These are phyloP conservation scores for Heloderma charlesbogerti DNA, from an alignment of 2,113 vertebrate species.

Conservation along the genomic window DNA sequence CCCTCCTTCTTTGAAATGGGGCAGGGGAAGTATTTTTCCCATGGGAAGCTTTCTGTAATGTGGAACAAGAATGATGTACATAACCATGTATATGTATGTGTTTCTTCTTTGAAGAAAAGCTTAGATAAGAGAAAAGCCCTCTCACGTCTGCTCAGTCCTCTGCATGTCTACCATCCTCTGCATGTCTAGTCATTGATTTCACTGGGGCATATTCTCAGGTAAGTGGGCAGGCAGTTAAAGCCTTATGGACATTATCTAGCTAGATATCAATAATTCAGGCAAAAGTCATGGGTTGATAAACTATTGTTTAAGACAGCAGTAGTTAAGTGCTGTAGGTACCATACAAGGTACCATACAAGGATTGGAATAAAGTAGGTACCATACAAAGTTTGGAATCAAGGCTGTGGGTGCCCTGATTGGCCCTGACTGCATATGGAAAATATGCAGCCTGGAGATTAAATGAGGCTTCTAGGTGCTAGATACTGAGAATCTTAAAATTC, in stretches of 20 bases:
- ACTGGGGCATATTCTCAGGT: not conserved
- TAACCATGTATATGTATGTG: not conserved
- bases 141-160: not conserved
- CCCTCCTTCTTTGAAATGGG: not conserved
- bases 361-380: not conserved
- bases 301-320: not conserved
- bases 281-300: not conserved
- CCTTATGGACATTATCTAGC: not conserved
- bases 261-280: not conserved
- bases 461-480: rapidly evolving
- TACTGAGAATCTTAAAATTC: not conserved
- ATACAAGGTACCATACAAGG: not conserved
- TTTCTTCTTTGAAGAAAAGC: not conserved
- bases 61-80: not conserved
- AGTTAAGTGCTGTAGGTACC: too few relatives aligned
- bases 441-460: not conserved
- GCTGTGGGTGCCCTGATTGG: not conserved
- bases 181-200: too few relatives aligned
- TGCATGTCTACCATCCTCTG: too few relatives aligned
- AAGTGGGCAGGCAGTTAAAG: not conserved
- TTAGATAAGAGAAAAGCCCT: too few relatives aligned
- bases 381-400: not conserved
- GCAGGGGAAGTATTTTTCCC: not conserved
- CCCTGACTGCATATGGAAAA: not conserved
- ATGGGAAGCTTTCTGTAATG: not conserved